Base-by-base conservation (phyloP, 2,888 invertebrate genomes). In the Tribolium freemani region DNA sequence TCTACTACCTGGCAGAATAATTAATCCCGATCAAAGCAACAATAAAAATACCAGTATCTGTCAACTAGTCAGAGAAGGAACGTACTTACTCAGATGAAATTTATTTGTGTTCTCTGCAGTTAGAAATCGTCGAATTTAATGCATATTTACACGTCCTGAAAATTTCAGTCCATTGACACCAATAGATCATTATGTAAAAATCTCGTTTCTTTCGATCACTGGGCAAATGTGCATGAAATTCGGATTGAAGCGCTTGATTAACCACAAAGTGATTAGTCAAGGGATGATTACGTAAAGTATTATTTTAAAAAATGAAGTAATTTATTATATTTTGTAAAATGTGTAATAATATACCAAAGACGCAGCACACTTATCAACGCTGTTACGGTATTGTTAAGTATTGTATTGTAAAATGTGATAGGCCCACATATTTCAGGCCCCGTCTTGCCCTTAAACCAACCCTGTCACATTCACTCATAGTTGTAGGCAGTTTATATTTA, bases 311-410 rank as follows among this genome's bases (percentile, higher is more conserved):
- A 72, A 72, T 64, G 61, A 75, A 77, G 75, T 80, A 80, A 81
- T 80, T 83, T 83, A 84, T 83, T 84, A 76, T 75, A 78, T 82
- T 82, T 83, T 83, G 80, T 83, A 83, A 85, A 85, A 84, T 85
- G 86, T 87, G 86, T 87, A 87, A 87, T 87, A 87, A 84, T 84
- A 83, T 86, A 87, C 86, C 86, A 87, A 87, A 87, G 86, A 86
- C 81, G 82, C 84, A 82, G 84, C 83, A 81, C 80, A 83, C 81
- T 84, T 84, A 85, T 84, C 83, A 84, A 83, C 83, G 73, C 81
- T 82, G 82, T 83, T 81, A 80, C 78, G 82, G 83, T 83, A 82
- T 83, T 80, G 82, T 85, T 73, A 86, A 86, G 85, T 86, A 85
- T 84, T 85, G 82, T 85, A 84, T 84, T 85, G 84, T 85, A 85